Base-by-base conservation (phyloP, 2,113 vertebrate genomes). In the Circaetus gallicus region DNA sequence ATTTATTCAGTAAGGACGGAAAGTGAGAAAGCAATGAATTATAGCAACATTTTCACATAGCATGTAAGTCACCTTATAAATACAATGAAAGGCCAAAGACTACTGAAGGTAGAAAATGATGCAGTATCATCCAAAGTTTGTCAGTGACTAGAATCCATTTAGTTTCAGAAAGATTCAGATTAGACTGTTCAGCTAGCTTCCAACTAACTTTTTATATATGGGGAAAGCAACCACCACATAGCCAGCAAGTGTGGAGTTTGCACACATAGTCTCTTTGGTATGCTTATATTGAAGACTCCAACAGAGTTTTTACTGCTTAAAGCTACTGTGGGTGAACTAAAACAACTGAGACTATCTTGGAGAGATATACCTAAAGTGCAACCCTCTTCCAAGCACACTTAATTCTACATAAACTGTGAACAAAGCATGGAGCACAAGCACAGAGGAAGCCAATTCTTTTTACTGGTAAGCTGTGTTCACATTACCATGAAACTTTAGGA, bases 1-100 rank as follows among this genome's bases (percentile, higher is more conserved):
- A 28, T 59, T 72, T 86, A n/a, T n/a, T 67, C 22, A n/a, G 11
- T 21, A 50, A 82, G 38, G n/a, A 56, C 62, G 47, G 13, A 78
- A 71, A 67, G 18, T n/a, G 10, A 67, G 15, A 80, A 88, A 82
- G 19, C 11, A 79, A 66, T 71, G 1, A 77, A 62, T 78, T 69
- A 63, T 4, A 72, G 7, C 26, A 94, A 38, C 9, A 55, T 24
- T 77, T 85, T 77, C 9, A 82, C n/a, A 61, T 2, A 36, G 38
- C 1, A 0, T 1, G 0, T 43, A 65, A 47, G 8, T n/a, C 12
- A 58, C 20, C 32, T 55, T 62, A 45, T 14, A 72, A 80, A 73
- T 4, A 52, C 36, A 65, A 22, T 11, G 11, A 24, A 56, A 77
- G 7, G 36, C 11, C 28, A 89, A 76, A 55, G n/a, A 59, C 36